Conservation (phyloP, 2,797 vertebrate species). For the Sardinella longiceps region DNA sequence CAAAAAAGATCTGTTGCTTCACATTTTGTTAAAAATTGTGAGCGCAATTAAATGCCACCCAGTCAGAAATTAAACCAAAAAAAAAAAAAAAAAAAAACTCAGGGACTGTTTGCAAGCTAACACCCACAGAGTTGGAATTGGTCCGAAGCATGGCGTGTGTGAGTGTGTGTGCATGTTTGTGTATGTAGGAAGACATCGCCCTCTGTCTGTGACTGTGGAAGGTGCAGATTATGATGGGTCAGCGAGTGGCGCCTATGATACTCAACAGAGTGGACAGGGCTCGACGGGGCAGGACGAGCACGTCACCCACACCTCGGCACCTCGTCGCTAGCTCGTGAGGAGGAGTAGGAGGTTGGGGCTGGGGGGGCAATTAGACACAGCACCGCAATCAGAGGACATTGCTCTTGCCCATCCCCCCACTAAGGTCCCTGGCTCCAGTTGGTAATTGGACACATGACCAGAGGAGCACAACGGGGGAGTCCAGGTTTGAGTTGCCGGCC, state of each 20-base stretch:
- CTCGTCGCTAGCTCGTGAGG: slow-evolving; percentile 40
- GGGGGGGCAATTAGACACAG: slow-evolving; percentile 57
- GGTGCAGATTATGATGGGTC: slow-evolving; percentile 40
- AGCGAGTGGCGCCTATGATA: slow-evolving; percentile 52
- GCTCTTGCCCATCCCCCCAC: slow-evolving; percentile 23
- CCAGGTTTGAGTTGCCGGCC: slow-evolving; percentile 44
- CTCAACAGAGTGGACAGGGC: slow-evolving; percentile 58
- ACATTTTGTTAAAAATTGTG: slow-evolving; percentile 40
- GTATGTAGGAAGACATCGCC: slow-evolving; percentile 59
- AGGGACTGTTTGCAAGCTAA: background rate
- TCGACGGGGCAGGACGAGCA: slow-evolving; percentile 57
- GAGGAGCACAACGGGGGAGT: slow-evolving; percentile 54
- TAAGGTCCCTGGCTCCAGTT: slow-evolving; percentile 24
- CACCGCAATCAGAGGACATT: slow-evolving; percentile 49
- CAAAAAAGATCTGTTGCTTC: slow-evolving; percentile 59
- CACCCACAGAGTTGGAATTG: slow-evolving; percentile 32
- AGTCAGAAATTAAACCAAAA: background rate
- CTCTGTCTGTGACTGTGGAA: slow-evolving; percentile 57
- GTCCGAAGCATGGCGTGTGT: background rate
- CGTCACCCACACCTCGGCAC: slow-evolving; percentile 60
- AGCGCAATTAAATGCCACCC: slow-evolving; percentile 31
- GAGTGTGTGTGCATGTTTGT: background rate
- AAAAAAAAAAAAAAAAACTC: background rate
- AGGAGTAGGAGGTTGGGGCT: slow-evolving; percentile 49
- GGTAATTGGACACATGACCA: slow-evolving; percentile 60